phyloP scores from a whole-genome alignment of 2,888 invertebrate species.

The Meta bourneti region DNA sequence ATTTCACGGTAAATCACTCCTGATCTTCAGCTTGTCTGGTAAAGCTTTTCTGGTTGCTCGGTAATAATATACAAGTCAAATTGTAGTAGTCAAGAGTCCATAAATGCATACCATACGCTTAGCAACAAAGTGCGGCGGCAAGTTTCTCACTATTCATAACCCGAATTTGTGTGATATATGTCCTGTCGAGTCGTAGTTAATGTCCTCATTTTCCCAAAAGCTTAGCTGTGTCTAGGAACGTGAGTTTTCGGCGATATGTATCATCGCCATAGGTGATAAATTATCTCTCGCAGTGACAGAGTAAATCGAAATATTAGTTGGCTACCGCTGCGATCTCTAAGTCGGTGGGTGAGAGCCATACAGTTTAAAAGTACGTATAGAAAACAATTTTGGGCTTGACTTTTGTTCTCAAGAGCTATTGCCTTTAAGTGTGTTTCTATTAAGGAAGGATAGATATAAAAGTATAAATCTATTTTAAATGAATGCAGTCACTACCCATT shows the following conservation, averaged over 20 bases:
- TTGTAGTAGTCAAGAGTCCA: conserved; percentile 5
- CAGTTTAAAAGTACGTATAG: neutral
- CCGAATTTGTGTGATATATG: conserved; percentile 39
- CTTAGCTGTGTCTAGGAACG: neutral
- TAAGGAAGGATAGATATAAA: too few species aligned
- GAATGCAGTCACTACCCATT: too few species aligned
- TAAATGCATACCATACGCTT: conserved; percentile 22
- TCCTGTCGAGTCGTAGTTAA: conserved; percentile 43
- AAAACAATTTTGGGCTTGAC: too few species aligned
- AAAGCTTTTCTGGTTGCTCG: conserved; percentile 21
- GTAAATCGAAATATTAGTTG: conserved; percentile 30
- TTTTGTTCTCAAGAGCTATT: too few species aligned
- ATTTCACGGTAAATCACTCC: neutral
- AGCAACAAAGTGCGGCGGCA: conserved; percentile 44
- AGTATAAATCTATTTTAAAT: too few species aligned
- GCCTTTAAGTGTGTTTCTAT: too few species aligned
- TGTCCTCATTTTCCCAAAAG: conserved; percentile 44
- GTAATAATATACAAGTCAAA: conserved; percentile 1
- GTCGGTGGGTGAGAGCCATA: neutral
- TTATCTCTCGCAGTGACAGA: neutral
- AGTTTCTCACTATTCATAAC: conserved; percentile 46
- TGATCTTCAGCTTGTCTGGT: neutral
- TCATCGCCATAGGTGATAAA: conserved; percentile 30
- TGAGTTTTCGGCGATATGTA: neutral
- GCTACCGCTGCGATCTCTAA: neutral